Conservation (phyloP, 2,888 invertebrate genomes). For the Cremastinae sp. region DNA sequence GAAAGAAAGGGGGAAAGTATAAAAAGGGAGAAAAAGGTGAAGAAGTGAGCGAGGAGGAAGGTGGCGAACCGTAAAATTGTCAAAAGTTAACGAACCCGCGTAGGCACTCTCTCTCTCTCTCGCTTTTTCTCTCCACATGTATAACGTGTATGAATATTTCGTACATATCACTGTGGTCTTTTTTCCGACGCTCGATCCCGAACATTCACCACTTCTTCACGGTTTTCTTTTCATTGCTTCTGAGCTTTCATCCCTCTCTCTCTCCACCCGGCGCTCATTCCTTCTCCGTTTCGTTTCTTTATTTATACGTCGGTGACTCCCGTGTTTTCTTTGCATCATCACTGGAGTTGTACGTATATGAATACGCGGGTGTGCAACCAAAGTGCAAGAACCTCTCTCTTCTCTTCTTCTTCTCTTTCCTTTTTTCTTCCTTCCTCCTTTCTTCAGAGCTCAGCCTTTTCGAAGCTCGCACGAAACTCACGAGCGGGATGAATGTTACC, state of each 20-base stretch:
- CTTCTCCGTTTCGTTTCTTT: constrained; percentile 4
- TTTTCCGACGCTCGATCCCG: constrained; percentile 37
- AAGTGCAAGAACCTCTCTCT: constrained; percentile 43
- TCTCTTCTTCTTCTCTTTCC: not conserved
- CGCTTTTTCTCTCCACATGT: too few species aligned
- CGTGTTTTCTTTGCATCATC: constrained; percentile 36
- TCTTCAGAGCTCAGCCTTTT: too few species aligned
- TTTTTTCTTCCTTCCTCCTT: constrained; percentile 3
- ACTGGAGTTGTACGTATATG: constrained; percentile 17
- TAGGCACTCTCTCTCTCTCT: constrained; percentile 41
- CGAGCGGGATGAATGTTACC: constrained; percentile 39
- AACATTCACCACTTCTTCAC: constrained; percentile 47
- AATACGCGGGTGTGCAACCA: not conserved
- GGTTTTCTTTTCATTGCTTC: constrained; percentile 49
- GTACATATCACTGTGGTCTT: too few species aligned
- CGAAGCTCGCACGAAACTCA: not conserved
- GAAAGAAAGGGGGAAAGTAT: constrained; percentile 4
- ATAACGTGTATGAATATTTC: too few species aligned
- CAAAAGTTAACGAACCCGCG: constrained; percentile 65
- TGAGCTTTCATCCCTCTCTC: not conserved
- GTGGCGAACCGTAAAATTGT: constrained; percentile 63
- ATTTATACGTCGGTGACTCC: constrained; percentile 3
- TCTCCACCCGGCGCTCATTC: constrained; percentile 1
- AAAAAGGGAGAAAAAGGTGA: constrained; percentile 21
- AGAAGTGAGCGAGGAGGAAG: constrained; percentile 47